A percentile compares a stretch with the other conserved stretches of the same genome.
phyloP scores from a whole-genome alignment of 1,140 invertebrate species.

The Drosophila nasuta region DNA sequence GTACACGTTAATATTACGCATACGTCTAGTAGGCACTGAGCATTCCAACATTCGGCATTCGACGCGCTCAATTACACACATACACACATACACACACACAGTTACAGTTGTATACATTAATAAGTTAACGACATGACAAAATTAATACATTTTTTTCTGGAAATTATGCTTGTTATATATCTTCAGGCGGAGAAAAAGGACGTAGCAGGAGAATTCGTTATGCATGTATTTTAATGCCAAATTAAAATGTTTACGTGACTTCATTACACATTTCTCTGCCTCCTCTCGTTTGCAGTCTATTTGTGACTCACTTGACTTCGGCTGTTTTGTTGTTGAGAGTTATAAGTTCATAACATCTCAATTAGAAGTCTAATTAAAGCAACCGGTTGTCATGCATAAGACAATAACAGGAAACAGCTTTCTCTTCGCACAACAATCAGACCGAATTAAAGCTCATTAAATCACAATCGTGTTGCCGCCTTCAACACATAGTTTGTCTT shows the following conservation, averaged over 20 bases:
- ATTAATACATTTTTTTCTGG: slow-evolving; percentile 47
- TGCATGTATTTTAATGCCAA: slow-evolving; percentile 67
- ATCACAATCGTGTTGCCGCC: neutral
- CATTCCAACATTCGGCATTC: slow-evolving; percentile 10
- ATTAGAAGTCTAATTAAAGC: slow-evolving; percentile 31
- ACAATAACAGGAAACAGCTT: neutral
- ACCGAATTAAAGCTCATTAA: slow-evolving; percentile 3
- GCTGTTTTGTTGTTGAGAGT: slow-evolving; percentile 2
- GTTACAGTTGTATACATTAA: slow-evolving; percentile 42
- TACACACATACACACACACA: neutral
- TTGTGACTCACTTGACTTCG: neutral
- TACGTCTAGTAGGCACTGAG: slow-evolving; percentile 39
- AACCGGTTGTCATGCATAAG: slow-evolving; percentile 4
- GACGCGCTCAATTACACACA: slow-evolving; percentile 46
- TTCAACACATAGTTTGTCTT: neutral
- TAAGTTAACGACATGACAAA: slow-evolving; percentile 58
- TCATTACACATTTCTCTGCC: slow-evolving; percentile 59
- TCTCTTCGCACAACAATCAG: neutral
- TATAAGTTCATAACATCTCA: slow-evolving; percentile 29
- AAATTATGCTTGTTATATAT: slow-evolving; percentile 55
- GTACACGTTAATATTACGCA: slow-evolving; percentile 37
- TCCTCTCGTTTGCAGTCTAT: neutral
- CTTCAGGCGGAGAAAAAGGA: slow-evolving; percentile 32
- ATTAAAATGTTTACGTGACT: slow-evolving; percentile 81
- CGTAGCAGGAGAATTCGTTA: slow-evolving; percentile 11